Conservation (phyloP, 1,140 invertebrate genomes). For the Plodia interpunctella region DNA sequence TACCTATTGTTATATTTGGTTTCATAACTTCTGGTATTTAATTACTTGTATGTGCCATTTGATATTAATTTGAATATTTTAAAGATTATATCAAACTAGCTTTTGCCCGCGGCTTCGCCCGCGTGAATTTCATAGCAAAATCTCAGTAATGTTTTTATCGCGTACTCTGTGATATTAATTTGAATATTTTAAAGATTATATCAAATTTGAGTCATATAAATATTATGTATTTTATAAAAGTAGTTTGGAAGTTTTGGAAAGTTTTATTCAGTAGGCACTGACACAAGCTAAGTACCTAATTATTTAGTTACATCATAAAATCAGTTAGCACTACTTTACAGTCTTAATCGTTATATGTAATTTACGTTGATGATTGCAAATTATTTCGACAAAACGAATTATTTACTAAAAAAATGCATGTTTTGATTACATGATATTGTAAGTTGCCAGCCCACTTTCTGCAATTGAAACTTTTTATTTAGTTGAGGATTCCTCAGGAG, state of each 20-base stretch:
- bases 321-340: too few species aligned
- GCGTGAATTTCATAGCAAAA: too few species aligned
- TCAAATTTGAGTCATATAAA: background rate
- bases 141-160: too few species aligned
- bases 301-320: background rate
- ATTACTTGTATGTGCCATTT: background rate
- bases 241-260: background rate
- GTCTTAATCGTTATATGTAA: too few species aligned
- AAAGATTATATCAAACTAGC: background rate
- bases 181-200: background rate
- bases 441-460: too few species aligned
- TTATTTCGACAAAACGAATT: background rate
- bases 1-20: slow-evolving; percentile 4
- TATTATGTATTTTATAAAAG: background rate
- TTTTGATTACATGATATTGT: background rate
- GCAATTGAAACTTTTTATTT: too few species aligned
- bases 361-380: background rate
- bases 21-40: slow-evolving; percentile 4
- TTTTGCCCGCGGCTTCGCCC: too few species aligned
- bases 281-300: too few species aligned
- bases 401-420: background rate
- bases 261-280: background rate
- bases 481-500: too few species aligned
- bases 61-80: background rate
- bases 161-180: background rate